phyloP scores from a whole-genome alignment of 2,113 vertebrate genomes.

The Calonectris borealis region DNA sequence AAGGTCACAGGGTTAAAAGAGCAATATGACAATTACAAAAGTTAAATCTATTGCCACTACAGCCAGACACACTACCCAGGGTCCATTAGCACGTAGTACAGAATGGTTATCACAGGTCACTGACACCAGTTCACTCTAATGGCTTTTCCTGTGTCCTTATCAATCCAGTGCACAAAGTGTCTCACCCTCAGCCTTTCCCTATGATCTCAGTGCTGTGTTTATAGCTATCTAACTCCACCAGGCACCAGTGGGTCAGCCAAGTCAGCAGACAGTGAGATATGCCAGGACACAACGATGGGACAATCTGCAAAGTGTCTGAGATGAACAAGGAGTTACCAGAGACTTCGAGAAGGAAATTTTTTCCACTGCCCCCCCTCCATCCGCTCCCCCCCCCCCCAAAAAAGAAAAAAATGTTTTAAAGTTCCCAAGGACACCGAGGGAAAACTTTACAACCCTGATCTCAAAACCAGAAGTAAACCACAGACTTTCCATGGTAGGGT shows the following conservation, averaged over 20 bases:
- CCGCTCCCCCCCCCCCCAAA: not conserved
- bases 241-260: constrained; percentile 63
- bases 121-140: constrained; percentile 48
- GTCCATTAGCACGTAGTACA: constrained; percentile 59
- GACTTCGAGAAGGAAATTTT: constrained; percentile 16
- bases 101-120: constrained; percentile 67
- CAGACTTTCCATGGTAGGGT: not conserved
- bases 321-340: constrained; percentile 39
- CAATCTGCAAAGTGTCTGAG: constrained; percentile 53
- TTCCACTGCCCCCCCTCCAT: not conserved
- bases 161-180: constrained; percentile 72
- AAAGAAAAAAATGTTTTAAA: not conserved
- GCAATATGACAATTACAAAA: constrained; percentile 64
- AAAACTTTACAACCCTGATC: constrained; percentile 1
- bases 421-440: not conserved
- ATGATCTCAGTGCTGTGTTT: constrained; percentile 68
- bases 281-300: constrained; percentile 50
- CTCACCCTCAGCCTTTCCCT: constrained; percentile 60
- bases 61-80: constrained; percentile 23
- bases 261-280: constrained; percentile 67
- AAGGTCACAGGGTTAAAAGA: constrained; percentile 68
- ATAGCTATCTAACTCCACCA: constrained; percentile 68
- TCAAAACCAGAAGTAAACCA: not conserved
- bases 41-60: constrained; percentile 40
- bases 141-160: constrained; percentile 81